phyloP scores from a whole-genome alignment of 2,797 vertebrate genomes.

The Decapterus maruadsi region DNA sequence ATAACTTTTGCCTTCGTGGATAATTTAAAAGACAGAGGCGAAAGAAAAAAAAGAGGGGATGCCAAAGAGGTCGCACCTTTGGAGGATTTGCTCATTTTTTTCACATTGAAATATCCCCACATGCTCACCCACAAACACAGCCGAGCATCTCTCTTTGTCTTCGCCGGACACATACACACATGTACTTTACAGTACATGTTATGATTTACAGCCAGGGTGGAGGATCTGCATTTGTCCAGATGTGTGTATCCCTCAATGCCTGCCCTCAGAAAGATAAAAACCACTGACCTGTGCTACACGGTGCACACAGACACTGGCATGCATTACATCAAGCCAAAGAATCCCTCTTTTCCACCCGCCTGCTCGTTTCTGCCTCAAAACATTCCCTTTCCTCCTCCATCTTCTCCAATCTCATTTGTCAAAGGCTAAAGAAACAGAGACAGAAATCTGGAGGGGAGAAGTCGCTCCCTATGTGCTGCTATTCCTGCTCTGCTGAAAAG shows the following conservation, averaged over 20 bases:
- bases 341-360: slow-evolving; percentile 72
- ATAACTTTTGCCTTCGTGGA: slow-evolving; percentile 41
- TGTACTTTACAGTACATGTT: slow-evolving; percentile 64
- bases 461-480: slow-evolving; percentile 47
- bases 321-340: slow-evolving; percentile 81
- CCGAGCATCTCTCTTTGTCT: slow-evolving; percentile 60
- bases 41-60: slow-evolving; percentile 8
- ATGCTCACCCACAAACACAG: slow-evolving; percentile 44
- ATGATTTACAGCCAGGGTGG: slow-evolving; percentile 77
- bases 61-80: slow-evolving; percentile 16
- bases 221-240: slow-evolving; percentile 84
- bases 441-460: slow-evolving; percentile 73
- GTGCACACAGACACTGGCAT: slow-evolving; percentile 80
- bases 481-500: slow-evolving; percentile 58
- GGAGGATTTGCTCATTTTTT: slow-evolving; percentile 34
- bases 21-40: slow-evolving; percentile 24
- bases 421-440: slow-evolving; percentile 84
- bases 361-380: slow-evolving; percentile 71
- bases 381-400: slow-evolving; percentile 78
- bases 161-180: slow-evolving; percentile 53
- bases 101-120: slow-evolving; percentile 47
- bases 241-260: slow-evolving; percentile 82
- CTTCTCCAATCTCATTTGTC: slow-evolving; percentile 80
- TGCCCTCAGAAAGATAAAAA: slow-evolving; percentile 82
- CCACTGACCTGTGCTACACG: slow-evolving; percentile 76